Evolutionary conservation across 2,113 vertebrate species (phyloP).

Genomic region (Phrynosoma blainvillii): DNA sequence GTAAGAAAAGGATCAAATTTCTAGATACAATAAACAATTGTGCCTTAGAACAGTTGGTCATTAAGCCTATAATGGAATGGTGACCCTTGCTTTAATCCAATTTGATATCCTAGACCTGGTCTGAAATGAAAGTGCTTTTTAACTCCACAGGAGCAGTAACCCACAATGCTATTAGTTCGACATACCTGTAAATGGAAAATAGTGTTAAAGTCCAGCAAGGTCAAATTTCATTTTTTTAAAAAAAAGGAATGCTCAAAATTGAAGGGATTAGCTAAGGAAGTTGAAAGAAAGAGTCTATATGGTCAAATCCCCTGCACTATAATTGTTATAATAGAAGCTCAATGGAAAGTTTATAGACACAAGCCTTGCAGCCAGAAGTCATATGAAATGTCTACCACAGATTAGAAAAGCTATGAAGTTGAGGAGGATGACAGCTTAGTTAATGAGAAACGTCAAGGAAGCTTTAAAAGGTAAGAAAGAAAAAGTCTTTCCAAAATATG

Average conservation of each 20-base stretch:
- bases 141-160: neutral
- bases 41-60: neutral
- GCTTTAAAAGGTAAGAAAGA: neutral
- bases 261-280: neutral
- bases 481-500: neutral
- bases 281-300: neutral
- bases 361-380: neutral
- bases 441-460: neutral
- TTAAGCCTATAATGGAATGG: neutral
- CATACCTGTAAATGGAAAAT: neutral
- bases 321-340: neutral
- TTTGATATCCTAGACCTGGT: neutral
- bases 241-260: neutral
- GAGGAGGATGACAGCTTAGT: neutral
- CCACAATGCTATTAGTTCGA: neutral
- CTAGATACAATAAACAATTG: neutral
- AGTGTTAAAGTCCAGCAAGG: neutral
- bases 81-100: neutral
- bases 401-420: slow-evolving; percentile 3
- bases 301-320: neutral
- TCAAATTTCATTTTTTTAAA: slow-evolving; percentile 6
- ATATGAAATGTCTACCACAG: neutral
- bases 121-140: neutral
- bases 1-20: neutral
- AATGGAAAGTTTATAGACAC: neutral